Base-by-base conservation (phyloP, 2,113 vertebrate species). In the Strigops habroptila region DNA sequence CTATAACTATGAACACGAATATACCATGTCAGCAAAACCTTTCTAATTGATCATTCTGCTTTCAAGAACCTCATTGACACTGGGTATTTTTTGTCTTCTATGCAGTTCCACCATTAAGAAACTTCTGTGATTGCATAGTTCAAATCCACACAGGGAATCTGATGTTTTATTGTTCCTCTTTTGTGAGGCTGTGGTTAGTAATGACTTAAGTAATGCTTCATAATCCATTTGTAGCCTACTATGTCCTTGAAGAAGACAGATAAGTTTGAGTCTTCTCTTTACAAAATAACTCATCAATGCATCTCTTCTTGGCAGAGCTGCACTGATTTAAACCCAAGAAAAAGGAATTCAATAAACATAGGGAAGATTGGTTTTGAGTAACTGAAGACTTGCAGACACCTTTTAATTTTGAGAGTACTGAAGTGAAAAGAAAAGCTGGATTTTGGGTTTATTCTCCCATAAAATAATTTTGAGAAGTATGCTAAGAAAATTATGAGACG, bases 91-190 rank as follows among this genome's bases (percentile, higher is more conserved):
- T 78, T 46, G 28, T 60, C 48, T 57, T 76, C 77, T 82, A 24
- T 39, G 68, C 35, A 64, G 44, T 24, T 84, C 67, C 21, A 64
- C 48, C 57, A 68, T 55, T 82, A 91, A 93, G 69, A 81, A 95
- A 86, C 24, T 85, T 51, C 24, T 33, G 8, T 73, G 59, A 91
- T 33, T 85, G 75, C 53, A 63, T 24, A 77, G 41, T 51, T 77
- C 63, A 93, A 85, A 95, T 80, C 37, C 59, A 80, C 75, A 82
- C 41, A 90, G 53, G 46, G 82, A 91, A 68, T 73, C 63, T 53
- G 59, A 88, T 90, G 93, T 85, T 82, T 89, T 73, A 79, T 70
- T 91, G 60, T 95, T 97, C 87, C 82, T 83, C 63, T 95, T 92
- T 63, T 83, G 63, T 44, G 43, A 33, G 31, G 37, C 82, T 77